These are phyloP conservation scores for Meliscaeva auricollis DNA, from an alignment of 2,888 invertebrate genomes.

Conservation along the genomic window DNA sequence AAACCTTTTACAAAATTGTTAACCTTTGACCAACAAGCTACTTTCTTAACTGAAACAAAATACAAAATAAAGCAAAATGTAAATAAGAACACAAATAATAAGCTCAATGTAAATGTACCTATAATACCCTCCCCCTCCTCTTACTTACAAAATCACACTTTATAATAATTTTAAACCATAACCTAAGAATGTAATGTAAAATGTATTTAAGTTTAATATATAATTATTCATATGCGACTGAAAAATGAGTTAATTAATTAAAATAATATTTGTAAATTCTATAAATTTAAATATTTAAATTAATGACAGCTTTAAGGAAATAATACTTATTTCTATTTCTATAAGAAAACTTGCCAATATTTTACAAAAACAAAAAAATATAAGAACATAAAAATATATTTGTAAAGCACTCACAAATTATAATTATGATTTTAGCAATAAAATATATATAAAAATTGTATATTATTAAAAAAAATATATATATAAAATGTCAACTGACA, in stretches of 20 bases:
- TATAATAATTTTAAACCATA: background rate
- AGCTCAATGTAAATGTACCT: constrained; percentile 18
- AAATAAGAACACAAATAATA: constrained; percentile 4
- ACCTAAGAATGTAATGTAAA: background rate
- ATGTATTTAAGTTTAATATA: background rate
- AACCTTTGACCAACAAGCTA: too few species aligned
- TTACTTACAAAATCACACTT: background rate
- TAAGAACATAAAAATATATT: background rate
- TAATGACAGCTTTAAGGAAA: constrained; percentile 66
- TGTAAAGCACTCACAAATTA: constrained; percentile 32
- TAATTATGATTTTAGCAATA: background rate
- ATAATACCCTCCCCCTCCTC: background rate
- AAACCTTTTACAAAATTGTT: background rate
- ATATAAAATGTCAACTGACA: constrained; percentile 41
- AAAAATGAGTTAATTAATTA: constrained; percentile 50
- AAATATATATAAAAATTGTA: constrained; percentile 33
- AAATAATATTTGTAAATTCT: constrained; percentile 9
- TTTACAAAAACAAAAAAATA: constrained; percentile 33
- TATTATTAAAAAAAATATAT: constrained; percentile 18
- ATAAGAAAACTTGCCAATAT: constrained; percentile 63
- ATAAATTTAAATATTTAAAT: constrained; percentile 8
- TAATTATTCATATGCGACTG: constrained; percentile 63
- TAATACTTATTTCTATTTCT: constrained; percentile 40
- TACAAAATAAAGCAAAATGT: constrained; percentile 1
- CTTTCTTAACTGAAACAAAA: background rate